phyloP scores from a whole-genome alignment of 2,797 vertebrate species.

The Eulemur coronatus region DNA sequence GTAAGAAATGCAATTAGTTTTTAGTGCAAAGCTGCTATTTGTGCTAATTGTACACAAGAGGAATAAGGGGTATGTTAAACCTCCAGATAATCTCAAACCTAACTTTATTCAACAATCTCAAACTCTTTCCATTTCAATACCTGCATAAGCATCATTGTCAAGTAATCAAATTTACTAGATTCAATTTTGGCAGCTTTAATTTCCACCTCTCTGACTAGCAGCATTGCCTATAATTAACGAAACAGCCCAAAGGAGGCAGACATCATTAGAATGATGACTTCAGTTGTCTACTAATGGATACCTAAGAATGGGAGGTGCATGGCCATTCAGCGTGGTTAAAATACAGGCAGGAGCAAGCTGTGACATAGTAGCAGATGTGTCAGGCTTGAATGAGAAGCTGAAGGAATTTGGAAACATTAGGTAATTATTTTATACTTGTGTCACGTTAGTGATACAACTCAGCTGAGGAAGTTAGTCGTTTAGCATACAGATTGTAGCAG shows the following conservation, averaged over 20 bases:
- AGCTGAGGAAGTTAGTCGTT: too few relatives aligned
- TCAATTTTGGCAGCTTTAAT: background rate
- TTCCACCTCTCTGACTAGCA: background rate
- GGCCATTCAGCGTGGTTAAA: rapidly evolving
- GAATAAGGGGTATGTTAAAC: too few relatives aligned
- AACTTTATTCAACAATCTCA: too few relatives aligned
- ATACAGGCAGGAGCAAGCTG: background rate
- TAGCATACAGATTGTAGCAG: rapidly evolving
- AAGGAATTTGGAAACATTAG: background rate
- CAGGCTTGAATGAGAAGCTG: background rate
- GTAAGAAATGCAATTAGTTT: background rate
- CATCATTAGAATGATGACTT: background rate
- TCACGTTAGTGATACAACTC: too few relatives aligned
- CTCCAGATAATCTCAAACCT: background rate
- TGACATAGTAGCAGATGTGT: background rate
- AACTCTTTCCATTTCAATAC: background rate
- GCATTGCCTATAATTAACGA: background rate
- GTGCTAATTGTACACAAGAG: background rate
- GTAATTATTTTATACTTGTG: background rate
- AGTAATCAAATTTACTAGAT: background rate
- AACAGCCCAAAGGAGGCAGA: background rate
- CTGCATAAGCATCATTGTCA: background rate
- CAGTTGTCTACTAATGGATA: rapidly evolving
- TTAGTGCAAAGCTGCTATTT: too few relatives aligned
- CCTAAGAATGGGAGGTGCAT: rapidly evolving